Conservation (phyloP, 30 jellyfish, hydroid and myxozoan species). For the Aurelia coerulea region DNA sequence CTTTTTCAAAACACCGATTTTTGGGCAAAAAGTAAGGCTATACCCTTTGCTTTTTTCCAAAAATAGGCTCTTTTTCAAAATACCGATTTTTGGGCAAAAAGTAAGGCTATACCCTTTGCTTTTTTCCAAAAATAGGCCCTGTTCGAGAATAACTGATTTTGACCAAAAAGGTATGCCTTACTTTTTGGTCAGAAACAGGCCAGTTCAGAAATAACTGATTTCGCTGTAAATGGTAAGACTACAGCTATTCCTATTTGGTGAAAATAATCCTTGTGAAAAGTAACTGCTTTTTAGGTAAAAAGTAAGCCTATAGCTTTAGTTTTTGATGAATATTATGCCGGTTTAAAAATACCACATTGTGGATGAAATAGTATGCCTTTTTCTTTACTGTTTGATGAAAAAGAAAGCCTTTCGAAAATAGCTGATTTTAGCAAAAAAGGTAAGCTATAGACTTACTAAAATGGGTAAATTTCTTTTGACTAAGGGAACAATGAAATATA, state of each 20-base stretch:
- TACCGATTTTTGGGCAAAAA: too few species aligned
- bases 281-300: background rate
- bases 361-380: background rate
- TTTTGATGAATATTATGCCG: background rate
- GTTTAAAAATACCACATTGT: background rate
- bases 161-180: too few species aligned
- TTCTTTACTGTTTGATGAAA: background rate
- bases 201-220: background rate
- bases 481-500: background rate
- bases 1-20: too few species aligned
- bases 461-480: background rate
- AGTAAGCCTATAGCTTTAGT: background rate
- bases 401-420: background rate
- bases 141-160: too few species aligned
- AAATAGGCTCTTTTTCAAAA: too few species aligned
- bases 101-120: too few species aligned
- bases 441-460: background rate
- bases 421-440: background rate
- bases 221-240: background rate
- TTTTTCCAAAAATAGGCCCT: too few species aligned
- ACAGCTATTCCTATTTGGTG: background rate
- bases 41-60: too few species aligned
- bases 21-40: too few species aligned
- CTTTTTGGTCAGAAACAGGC: background rate
- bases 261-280: background rate